Evolutionary conservation across 53 echinoderm and acorn worm genomes (phyloP), one percentile per base, ranked within the genome.

Genomic region (Glandiceps talaboti): DNA sequence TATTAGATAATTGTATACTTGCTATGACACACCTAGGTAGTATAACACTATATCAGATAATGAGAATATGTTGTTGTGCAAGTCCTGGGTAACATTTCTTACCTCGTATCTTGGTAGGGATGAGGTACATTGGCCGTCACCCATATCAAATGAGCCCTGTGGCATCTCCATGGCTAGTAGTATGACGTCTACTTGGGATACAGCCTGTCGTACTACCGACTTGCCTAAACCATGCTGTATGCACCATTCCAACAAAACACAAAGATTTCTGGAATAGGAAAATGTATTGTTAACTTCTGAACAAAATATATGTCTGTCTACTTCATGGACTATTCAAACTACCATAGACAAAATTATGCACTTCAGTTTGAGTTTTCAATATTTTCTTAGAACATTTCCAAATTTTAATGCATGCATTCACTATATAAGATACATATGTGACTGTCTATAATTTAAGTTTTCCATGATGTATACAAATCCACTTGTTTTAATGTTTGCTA

Each of bases 161-260:
- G 20, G 64, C 20, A 20, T 45, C 20, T 45, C 64, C 64, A 45
- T 45, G 64, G 6, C 64, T 12, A 12, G 6, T 6, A 20, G 6
- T 45, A 20, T 20, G 6, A 45, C 20, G 64, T 45, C 64, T 12
- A 45, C 64, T 20, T 12, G 64, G 20, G 64, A 45, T 45, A 45
- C 6, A 12, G 64, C 64, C 20, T 45, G 64, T 45, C 20, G 64
- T 12, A 45, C 6, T 12, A 20, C 64, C 20, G 64, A 45, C 20
- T 20, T 45, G 6, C 20, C 64, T 45, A 45, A 20, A 45, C 64
- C 64, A 45, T 45, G 20, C 20, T 45, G 64, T 45, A 45, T 45
- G 64, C 64, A 45, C 6, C 20, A 91, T 33, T 89, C 89, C 30
- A 91, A 77, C 30, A 91, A 73, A 0, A 88, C 84, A 33, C 86